These are phyloP conservation scores for Grallaria varia DNA, from an alignment of 2,113 vertebrate species.

Conservation along the genomic window DNA sequence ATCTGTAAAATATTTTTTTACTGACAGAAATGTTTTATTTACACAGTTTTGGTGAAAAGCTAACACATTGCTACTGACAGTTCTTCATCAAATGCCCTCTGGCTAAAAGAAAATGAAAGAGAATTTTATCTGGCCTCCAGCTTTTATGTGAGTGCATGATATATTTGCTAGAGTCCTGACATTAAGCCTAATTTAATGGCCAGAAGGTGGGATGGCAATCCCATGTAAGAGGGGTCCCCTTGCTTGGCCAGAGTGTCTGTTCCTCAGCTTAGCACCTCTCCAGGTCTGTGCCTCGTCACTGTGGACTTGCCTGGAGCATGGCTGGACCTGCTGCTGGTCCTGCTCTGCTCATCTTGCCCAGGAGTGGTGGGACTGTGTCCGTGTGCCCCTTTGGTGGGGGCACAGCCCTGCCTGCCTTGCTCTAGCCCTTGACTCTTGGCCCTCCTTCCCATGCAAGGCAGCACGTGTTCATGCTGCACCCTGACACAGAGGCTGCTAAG, in stretches of 20 bases:
- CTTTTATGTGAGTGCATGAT: not conserved
- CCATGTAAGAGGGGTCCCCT: not conserved
- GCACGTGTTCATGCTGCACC: not conserved
- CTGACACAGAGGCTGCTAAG: not conserved
- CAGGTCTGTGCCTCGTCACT: accelerated
- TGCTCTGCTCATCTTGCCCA: not conserved
- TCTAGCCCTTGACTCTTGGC: too few species aligned
- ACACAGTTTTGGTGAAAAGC: not conserved
- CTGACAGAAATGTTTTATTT: not conserved
- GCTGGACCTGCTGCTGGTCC: not conserved
- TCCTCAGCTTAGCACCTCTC: not conserved
- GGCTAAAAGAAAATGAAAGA: not conserved
- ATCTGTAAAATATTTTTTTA: not conserved
- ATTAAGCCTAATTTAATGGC: not conserved
- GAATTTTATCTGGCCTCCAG: not conserved
- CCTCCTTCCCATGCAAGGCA: not conserved
- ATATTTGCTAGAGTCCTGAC: not conserved
- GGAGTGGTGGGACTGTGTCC: not conserved
- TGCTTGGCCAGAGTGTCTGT: not conserved
- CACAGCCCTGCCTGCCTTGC: not conserved
- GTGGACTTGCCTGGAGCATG: too few species aligned
- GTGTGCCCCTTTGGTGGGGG: not conserved
- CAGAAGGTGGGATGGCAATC: not conserved
- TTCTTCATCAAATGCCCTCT: not conserved
- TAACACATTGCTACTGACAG: not conserved